Conservation (phyloP, 2,797 vertebrate genomes). For the Enteromius fasciolatus region DNA sequence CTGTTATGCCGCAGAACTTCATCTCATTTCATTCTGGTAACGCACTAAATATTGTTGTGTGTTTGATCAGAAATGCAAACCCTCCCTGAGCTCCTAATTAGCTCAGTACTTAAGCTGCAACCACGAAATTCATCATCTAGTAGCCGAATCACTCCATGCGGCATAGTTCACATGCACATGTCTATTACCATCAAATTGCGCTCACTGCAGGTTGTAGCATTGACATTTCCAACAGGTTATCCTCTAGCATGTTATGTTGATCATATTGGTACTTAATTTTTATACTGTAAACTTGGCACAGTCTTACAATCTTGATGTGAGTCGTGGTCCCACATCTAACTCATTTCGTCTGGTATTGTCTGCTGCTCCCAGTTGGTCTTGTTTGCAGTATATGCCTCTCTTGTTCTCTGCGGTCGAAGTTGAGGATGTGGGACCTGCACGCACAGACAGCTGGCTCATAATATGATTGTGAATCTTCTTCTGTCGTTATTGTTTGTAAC, state of each 20-base stretch:
- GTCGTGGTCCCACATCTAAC: background rate
- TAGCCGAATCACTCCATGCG: background rate
- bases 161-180: conserved; percentile 12
- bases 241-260: conserved; percentile 1
- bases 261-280: conserved; percentile 43
- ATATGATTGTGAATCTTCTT: conserved; percentile 64
- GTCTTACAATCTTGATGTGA: conserved; percentile 15
- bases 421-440: conserved; percentile 14
- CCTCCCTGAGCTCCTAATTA: background rate
- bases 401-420: background rate
- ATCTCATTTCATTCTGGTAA: conserved; percentile 35
- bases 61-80: background rate
- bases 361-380: conserved; percentile 27
- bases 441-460: conserved; percentile 54
- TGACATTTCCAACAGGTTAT: conserved; percentile 17
- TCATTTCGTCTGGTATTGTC: background rate
- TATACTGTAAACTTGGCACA: conserved; percentile 16
- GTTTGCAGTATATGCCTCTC: background rate
- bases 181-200: background rate
- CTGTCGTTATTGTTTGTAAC: conserved; percentile 55
- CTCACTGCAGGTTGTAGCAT: conserved; percentile 34
- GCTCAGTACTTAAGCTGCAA: conserved; percentile 37
- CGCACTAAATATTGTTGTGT: conserved; percentile 45
- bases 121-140: conserved; percentile 33
- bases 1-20: conserved; percentile 47